Conservation (phyloP, 1,140 invertebrate genomes). For the Berghia stephanieae region DNA sequence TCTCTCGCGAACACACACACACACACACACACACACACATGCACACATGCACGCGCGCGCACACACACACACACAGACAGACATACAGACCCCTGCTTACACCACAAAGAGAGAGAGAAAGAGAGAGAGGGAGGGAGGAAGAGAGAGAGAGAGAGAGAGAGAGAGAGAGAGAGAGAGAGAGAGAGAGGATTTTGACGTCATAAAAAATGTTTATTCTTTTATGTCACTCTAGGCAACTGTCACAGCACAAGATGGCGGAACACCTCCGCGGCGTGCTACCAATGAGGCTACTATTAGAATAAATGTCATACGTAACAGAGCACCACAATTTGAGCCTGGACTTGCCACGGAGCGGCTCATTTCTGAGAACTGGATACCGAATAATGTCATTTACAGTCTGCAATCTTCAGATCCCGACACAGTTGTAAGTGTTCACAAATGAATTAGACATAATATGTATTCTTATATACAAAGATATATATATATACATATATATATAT, state of each 20-base stretch:
- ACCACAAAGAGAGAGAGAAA: too few species aligned
- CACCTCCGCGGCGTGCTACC: background rate
- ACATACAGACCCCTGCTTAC: background rate
- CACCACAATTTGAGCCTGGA: conserved; percentile 67
- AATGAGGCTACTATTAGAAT: conserved; percentile 77
- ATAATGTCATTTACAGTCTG: conserved; percentile 37
- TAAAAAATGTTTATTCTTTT: too few species aligned
- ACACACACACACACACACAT: background rate
- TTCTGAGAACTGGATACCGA: conserved; percentile 29
- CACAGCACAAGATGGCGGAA: conserved; percentile 1
- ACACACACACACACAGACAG: background rate
- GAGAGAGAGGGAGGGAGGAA: too few species aligned
- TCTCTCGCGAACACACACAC: too few species aligned
- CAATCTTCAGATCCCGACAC: conserved; percentile 43
- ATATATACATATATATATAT: too few species aligned
- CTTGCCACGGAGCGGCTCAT: too few species aligned
- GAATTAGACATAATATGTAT: background rate
- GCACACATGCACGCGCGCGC: background rate
- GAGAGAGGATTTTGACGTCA: too few species aligned
- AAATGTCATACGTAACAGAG: conserved; percentile 80
- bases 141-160: too few species aligned
- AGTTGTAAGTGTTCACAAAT: conserved; percentile 34
- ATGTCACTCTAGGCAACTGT: too few species aligned
- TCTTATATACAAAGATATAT: too few species aligned
- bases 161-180: too few species aligned